phyloP scores from a whole-genome alignment of 2,797 vertebrate species.

The Aselliscus stoliczkanus region DNA sequence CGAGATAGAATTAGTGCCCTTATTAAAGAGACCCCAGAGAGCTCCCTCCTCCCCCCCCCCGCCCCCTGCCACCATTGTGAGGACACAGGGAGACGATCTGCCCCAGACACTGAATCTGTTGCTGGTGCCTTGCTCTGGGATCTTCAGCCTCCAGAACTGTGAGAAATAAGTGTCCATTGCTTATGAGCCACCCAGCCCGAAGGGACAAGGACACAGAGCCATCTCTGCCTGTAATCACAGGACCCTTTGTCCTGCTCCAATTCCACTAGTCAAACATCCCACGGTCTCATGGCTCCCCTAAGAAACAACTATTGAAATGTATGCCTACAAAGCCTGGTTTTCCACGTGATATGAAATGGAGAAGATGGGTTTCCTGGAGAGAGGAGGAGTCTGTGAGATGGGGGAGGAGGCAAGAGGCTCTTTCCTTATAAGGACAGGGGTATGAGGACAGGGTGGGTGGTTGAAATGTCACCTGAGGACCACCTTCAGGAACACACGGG shows the following conservation, averaged over 20 bases:
- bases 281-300: too few species aligned
- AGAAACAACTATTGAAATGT: background rate
- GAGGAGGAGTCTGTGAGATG: fast-evolving
- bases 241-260: background rate
- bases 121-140: background rate
- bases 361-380: background rate
- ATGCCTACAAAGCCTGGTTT: too few species aligned
- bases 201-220: fast-evolving
- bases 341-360: background rate
- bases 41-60: background rate
- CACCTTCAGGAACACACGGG: background rate
- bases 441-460: fast-evolving
- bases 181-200: background rate
- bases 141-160: too few species aligned
- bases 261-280: background rate
- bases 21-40: too few species aligned
- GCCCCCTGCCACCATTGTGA: background rate
- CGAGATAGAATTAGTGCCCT: background rate
- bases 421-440: fast-evolving
- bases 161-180: background rate
- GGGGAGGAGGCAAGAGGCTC: background rate
- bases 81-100: too few species aligned
- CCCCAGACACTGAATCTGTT: background rate
- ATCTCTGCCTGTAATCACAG: too few species aligned
- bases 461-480: too few species aligned